These are phyloP conservation scores for Sesamia nonagrioides DNA, from an alignment of 1,140 invertebrate species.

Conservation along the genomic window DNA sequence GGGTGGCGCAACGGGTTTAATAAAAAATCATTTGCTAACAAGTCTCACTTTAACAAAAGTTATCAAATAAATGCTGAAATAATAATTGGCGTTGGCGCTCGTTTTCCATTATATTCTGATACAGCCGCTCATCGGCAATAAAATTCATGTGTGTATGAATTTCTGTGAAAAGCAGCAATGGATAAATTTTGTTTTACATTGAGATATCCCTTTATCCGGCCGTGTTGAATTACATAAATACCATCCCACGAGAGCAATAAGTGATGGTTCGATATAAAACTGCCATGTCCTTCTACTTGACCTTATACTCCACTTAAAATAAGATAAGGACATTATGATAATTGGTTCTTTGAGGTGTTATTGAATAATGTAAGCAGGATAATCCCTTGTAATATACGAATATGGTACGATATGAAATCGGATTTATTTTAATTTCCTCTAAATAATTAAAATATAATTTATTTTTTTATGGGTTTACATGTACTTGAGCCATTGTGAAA, in stretches of 20 bases:
- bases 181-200: background rate
- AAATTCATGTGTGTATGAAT: constrained; percentile 11
- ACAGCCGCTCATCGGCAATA: constrained; percentile 1
- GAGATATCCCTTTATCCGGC: background rate
- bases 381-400: no score
- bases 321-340: background rate
- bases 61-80: constrained; percentile 38
- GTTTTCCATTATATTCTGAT: constrained; percentile 16
- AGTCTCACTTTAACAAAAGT: constrained; percentile 32
- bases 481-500: no score
- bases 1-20: background rate
- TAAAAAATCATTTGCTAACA: constrained; percentile 27
- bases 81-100: constrained; percentile 35
- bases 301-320: background rate
- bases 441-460: no score
- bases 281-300: background rate
- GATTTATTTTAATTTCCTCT: no score
- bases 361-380: background rate
- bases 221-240: constrained; percentile 1
- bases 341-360: background rate
- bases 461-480: no score
- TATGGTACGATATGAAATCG: no score
- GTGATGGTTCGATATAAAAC: background rate
- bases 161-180: background rate
- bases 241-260: background rate